These are phyloP conservation scores for Torymus auratus DNA, from an alignment of 2,888 invertebrate genomes.

Conservation along the genomic window DNA sequence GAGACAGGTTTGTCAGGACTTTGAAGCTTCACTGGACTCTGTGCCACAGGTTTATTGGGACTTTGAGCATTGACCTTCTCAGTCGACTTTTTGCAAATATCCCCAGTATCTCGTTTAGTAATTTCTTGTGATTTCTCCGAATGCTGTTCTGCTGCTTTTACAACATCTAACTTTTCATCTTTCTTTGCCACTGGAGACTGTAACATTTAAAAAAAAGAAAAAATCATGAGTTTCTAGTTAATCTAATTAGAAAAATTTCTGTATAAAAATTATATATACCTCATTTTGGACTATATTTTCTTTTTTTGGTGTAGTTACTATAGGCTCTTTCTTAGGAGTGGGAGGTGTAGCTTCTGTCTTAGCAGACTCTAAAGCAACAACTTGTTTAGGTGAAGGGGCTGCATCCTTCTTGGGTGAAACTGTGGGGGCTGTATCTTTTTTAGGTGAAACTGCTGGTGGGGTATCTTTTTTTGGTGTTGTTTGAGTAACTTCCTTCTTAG, in stretches of 20 bases:
- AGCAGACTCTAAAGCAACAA: neutral
- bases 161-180: slow-evolving; percentile 37
- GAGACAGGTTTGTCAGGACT: slow-evolving; percentile 13
- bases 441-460: slow-evolving; percentile 4
- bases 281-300: slow-evolving; percentile 46
- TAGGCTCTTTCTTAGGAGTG: slow-evolving; percentile 8
- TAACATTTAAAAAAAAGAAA: neutral
- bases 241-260: neutral
- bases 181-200: slow-evolving; percentile 14
- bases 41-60: slow-evolving; percentile 27
- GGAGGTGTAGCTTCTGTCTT: slow-evolving; percentile 23
- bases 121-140: slow-evolving; percentile 51
- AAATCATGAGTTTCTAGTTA: neutral
- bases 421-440: slow-evolving; percentile 9
- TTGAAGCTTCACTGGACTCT: neutral
- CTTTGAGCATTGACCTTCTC: slow-evolving; percentile 30
- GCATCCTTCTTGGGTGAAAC: slow-evolving; percentile 13
- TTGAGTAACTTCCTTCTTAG: slow-evolving; percentile 29
- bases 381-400: neutral
- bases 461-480: slow-evolving; percentile 36
- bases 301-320: slow-evolving; percentile 17
- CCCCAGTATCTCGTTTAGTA: slow-evolving; percentile 34
- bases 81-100: slow-evolving; percentile 28
- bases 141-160: slow-evolving; percentile 48
- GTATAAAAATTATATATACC: slow-evolving; percentile 27